Conservation (phyloP, 1,140 invertebrate species). For the Trichonephila clavipes region DNA sequence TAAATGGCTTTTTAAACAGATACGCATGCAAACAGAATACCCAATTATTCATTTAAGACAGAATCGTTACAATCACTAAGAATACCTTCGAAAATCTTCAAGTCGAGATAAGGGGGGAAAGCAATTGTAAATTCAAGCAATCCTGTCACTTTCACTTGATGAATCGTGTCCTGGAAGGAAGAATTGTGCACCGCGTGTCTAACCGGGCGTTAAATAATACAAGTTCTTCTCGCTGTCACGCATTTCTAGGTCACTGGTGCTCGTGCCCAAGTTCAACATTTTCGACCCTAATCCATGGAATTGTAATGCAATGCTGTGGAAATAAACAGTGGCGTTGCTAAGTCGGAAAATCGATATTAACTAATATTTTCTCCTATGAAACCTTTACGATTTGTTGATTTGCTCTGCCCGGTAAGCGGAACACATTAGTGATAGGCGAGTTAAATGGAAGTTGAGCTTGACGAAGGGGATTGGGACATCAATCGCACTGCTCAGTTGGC, state of each 20-base stretch:
- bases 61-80: too few species aligned
- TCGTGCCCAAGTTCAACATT: neutral
- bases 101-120: too few species aligned
- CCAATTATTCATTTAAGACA: too few species aligned
- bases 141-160: too few species aligned
- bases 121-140: too few species aligned
- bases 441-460: neutral
- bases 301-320: neutral
- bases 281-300: neutral
- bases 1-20: neutral
- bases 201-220: neutral
- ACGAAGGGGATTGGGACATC: neutral
- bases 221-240: neutral
- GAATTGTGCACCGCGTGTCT: neutral
- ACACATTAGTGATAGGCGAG: neutral
- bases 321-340: conserved; percentile 12
- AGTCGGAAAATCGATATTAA: neutral
- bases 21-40: too few species aligned
- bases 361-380: neutral
- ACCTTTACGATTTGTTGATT: conserved; percentile 5
- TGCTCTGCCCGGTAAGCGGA: neutral
- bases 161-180: too few species aligned
- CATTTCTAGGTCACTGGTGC: neutral
- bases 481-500: neutral
- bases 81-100: too few species aligned